These are phyloP conservation scores for Heliconius melpomene DNA, from an alignment of 1,140 invertebrate species.

Conservation along the genomic window DNA sequence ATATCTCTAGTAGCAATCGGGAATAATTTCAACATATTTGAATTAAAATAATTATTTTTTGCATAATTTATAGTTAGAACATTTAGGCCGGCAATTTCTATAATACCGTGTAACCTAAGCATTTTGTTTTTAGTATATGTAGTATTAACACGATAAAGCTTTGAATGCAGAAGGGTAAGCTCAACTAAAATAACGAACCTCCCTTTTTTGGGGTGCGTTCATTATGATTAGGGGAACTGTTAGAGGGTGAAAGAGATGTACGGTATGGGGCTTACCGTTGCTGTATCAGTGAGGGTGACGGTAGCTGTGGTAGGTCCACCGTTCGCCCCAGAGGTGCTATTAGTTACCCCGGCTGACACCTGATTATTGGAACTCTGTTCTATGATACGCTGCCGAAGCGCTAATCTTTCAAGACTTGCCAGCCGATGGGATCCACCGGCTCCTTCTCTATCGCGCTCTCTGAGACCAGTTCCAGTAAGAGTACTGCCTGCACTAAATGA, in stretches of 20 bases:
- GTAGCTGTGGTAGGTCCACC: slow-evolving; percentile 71
- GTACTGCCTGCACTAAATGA: slow-evolving; percentile 76
- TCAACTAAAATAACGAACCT: slow-evolving; percentile 68
- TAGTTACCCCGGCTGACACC: slow-evolving; percentile 49
- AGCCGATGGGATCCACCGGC: slow-evolving; percentile 84
- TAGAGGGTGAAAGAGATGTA: slow-evolving; percentile 69
- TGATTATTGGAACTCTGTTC: slow-evolving; percentile 81
- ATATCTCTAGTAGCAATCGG: not conserved
- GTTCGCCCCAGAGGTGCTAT: slow-evolving; percentile 51
- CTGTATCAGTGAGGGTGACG: slow-evolving; percentile 77
- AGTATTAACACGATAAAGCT: slow-evolving; percentile 31
- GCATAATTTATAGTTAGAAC: not conserved
- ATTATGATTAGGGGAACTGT: slow-evolving; percentile 68
- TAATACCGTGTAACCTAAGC: not conserved
- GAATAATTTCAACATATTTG: too few species aligned
- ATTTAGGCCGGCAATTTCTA: not conserved
- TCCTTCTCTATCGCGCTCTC: slow-evolving; percentile 76
- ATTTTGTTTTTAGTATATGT: slow-evolving; percentile 16
- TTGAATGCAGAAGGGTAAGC: slow-evolving; percentile 47
- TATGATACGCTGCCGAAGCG: slow-evolving; percentile 86
- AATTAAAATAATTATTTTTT: too few species aligned
- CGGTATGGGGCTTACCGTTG: slow-evolving; percentile 76
- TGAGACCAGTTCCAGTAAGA: slow-evolving; percentile 69
- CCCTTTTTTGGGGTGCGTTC: slow-evolving; percentile 68
- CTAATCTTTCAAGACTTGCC: slow-evolving; percentile 87